Conservation (phyloP, 2,113 vertebrate genomes). For the Ctenomys sociabilis region DNA sequence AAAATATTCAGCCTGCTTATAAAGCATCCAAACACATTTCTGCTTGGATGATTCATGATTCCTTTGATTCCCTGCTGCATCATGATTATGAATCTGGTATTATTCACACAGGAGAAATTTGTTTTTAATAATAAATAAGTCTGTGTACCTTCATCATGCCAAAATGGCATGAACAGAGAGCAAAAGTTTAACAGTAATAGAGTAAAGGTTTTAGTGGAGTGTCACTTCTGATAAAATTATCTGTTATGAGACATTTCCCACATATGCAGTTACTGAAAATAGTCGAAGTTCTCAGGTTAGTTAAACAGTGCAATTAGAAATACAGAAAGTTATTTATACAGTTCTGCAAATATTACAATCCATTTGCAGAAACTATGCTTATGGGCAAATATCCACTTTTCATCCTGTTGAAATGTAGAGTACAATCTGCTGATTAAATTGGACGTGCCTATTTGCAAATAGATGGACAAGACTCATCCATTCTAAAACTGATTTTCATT, state of each 20-base stretch:
- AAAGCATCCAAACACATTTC: constrained; percentile 84
- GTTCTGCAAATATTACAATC: background rate
- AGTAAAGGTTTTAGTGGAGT: constrained; percentile 1
- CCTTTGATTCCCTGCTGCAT: constrained; percentile 79
- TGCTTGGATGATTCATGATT: constrained; percentile 83
- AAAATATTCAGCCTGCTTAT: constrained; percentile 83
- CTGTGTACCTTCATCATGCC: constrained; percentile 56
- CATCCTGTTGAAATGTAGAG: background rate
- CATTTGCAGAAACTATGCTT: background rate
- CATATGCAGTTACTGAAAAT: constrained; percentile 34
- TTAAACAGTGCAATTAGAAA: constrained; percentile 9
- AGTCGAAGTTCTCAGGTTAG: constrained; percentile 23
- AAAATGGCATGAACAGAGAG: constrained; percentile 33
- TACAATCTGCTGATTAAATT: background rate
- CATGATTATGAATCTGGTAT: constrained; percentile 74
- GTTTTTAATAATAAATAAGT: constrained; percentile 65
- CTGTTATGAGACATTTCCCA: background rate
- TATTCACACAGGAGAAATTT: constrained; percentile 57
- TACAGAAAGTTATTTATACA: background rate
- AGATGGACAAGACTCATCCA: background rate
- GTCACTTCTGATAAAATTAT: constrained; percentile 23
- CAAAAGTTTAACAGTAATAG: constrained; percentile 32
- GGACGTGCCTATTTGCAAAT: constrained; percentile 63
- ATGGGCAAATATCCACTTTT: constrained; percentile 3
- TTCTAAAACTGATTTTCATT: constrained; percentile 39